phyloP scores from a whole-genome alignment of 2,888 invertebrate genomes.

The Eristalinus sepulchralis region DNA sequence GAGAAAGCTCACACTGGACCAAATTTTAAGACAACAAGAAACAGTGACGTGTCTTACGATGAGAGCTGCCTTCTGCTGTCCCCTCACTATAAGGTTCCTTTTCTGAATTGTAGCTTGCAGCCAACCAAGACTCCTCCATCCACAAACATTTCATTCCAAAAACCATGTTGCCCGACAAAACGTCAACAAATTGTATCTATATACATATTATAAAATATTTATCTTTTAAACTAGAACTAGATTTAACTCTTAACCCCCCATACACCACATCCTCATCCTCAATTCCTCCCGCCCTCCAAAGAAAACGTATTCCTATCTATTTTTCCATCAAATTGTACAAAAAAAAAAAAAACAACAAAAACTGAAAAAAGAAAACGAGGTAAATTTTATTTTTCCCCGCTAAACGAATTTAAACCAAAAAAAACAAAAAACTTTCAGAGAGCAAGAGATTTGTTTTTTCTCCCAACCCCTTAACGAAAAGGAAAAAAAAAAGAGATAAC shows the following conservation, averaged over 20 bases:
- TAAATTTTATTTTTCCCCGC: constrained; percentile 16
- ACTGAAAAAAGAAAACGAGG: background rate
- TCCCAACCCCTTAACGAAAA: background rate
- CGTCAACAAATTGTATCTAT: constrained; percentile 61
- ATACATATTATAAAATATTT: constrained; percentile 56
- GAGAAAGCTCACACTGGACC: no score
- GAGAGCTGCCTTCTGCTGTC: no score
- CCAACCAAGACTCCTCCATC: no score
- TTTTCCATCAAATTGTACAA: constrained; percentile 48
- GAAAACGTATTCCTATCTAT: background rate
- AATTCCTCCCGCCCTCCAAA: background rate
- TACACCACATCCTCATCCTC: background rate
- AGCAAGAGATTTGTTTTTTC: background rate
- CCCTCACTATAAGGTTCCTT: no score
- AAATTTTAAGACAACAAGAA: no score
- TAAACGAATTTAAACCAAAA: constrained; percentile 56
- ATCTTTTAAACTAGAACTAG: constrained; percentile 59
- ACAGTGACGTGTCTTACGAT: no score
- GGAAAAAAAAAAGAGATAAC: background rate
- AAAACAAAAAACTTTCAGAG: constrained; percentile 16
- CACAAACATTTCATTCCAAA: constrained; percentile 5
- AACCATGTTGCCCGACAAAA: constrained; percentile 41
- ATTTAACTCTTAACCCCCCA: constrained; percentile 26
- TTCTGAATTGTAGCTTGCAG: no score
- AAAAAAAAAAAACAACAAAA: no score